Percentiles rank a stretch among this genome's conserved stretches.
Conservation (phyloP, 2,113 vertebrate species). For the Oreochromis aureus region DNA sequence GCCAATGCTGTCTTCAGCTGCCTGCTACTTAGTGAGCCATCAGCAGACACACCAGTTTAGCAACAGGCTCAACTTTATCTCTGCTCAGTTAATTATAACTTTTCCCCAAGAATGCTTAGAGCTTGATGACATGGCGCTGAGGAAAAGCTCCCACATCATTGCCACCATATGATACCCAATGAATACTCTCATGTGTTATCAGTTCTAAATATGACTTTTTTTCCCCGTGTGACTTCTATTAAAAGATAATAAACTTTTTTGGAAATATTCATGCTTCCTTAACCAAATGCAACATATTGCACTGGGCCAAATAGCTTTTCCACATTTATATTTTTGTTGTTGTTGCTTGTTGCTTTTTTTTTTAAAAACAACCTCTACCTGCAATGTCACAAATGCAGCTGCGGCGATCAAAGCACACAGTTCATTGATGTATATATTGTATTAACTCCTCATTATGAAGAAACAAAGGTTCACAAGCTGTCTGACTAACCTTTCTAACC, state of each 20-base stretch:
- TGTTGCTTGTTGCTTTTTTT: neutral
- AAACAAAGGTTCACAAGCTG: conserved; percentile 45
- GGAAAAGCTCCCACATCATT: neutral
- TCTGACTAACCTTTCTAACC: conserved; percentile 69
- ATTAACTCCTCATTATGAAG: conserved; percentile 23
- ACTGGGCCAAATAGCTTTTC: neutral
- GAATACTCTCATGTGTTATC: conserved; percentile 10
- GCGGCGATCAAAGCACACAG: neutral
- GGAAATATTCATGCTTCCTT: neutral
- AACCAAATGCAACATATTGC: neutral
- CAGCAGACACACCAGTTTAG: conserved; percentile 37
- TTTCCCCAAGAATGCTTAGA: conserved; percentile 28
- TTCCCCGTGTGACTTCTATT: neutral
- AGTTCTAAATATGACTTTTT: neutral
- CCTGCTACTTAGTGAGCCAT: conserved; percentile 39
- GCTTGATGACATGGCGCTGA: conserved; percentile 19
- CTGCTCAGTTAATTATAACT: conserved; percentile 51
- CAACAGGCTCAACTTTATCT: conserved; percentile 54
- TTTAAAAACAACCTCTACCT: neutral
- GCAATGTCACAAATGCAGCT: neutral
- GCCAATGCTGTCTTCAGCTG: conserved; percentile 24
- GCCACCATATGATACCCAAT: neutral
- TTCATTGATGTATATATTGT: conserved; percentile 8
- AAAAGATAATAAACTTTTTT: neutral
- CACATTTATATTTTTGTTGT: neutral